Evolutionary conservation across 2,113 vertebrate species (phyloP).

Genomic region (Osmerus mordax): DNA sequence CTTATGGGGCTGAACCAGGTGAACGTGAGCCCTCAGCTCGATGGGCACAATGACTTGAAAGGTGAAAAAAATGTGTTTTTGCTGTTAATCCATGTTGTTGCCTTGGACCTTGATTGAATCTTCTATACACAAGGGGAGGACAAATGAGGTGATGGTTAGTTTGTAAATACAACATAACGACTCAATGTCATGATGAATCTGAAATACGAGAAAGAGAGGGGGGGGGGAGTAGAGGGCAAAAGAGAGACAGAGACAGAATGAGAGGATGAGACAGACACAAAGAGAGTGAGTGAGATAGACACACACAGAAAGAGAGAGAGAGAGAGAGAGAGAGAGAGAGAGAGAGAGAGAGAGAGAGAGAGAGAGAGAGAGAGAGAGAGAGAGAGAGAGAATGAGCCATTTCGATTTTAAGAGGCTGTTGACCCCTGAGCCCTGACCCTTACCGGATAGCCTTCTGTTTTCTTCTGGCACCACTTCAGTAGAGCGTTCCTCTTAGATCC

Average conservation of each 20-base stretch:
- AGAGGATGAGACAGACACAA: background rate
- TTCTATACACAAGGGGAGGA: slow-evolving; percentile 28
- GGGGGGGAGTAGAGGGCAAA: slow-evolving; percentile 18
- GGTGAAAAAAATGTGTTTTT: too few relatives aligned
- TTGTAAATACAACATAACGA: slow-evolving; percentile 14
- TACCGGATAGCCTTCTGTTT: slow-evolving; percentile 95
- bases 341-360: slow-evolving; percentile 29
- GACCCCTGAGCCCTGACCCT: slow-evolving; percentile 57
- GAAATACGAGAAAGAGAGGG: slow-evolving; percentile 14
- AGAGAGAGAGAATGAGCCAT: slow-evolving; percentile 3
- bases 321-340: slow-evolving; percentile 11
- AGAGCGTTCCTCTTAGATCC: slow-evolving; percentile 97
- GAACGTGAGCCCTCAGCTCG: slow-evolving; percentile 41
- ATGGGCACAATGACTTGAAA: slow-evolving; percentile 33
- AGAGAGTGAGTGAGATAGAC: slow-evolving; percentile 19
- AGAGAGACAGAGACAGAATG: slow-evolving; percentile 25
- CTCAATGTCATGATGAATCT: background rate
- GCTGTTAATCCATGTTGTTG: background rate
- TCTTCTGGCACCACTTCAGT: slow-evolving; percentile 98
- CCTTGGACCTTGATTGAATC: background rate
- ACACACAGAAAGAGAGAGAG: slow-evolving; percentile 18
- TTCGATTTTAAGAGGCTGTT: slow-evolving; percentile 32
- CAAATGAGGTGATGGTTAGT: slow-evolving; percentile 20
- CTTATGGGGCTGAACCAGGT: slow-evolving; percentile 38
- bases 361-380: slow-evolving; percentile 20